Percentiles rank a stretch among this genome's conserved stretches.
Conservation (phyloP, 2,797 vertebrate species). For the Takifugu rubripes region DNA sequence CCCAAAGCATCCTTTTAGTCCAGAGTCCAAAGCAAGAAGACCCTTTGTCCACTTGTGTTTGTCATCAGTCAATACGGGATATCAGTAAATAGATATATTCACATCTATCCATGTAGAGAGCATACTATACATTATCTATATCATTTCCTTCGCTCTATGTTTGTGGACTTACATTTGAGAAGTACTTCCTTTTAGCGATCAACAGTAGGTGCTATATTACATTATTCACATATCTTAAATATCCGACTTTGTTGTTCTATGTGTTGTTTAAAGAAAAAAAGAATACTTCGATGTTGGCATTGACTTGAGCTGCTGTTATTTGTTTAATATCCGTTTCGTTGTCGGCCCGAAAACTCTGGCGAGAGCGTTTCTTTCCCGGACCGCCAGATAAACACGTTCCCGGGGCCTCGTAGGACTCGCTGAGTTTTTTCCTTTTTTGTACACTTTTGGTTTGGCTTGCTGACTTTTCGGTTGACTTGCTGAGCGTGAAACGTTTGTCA, state of each 20-base stretch:
- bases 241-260: conserved; percentile 99
- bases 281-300: conserved; percentile 84
- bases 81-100: conserved; percentile 90
- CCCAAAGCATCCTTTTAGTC: conserved; percentile 94
- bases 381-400: conserved; percentile 64
- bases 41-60: conserved; percentile 93
- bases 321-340: conserved; percentile 74
- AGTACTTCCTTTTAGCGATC: conserved; percentile 98
- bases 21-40: conserved; percentile 99
- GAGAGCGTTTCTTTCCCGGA: conserved; percentile 64
- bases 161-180: conserved; percentile 82
- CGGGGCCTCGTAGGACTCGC: conserved; percentile 78
- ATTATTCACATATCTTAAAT: conserved; percentile 99
- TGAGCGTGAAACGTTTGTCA: conserved; percentile 99
- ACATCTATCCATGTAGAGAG: conserved; percentile 79
- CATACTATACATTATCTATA: conserved; percentile 79
- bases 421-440: conserved; percentile 47
- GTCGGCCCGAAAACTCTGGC: conserved; percentile 73
- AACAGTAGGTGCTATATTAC: conserved; percentile 99
- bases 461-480: conserved; percentile 89
- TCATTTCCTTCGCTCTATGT: conserved; percentile 79
- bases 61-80: conserved; percentile 95
- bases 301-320: conserved; percentile 85
- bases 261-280: conserved; percentile 84
- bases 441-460: conserved; percentile 72